Evolutionary conservation across 2,888 invertebrate genomes (phyloP).

Genomic region (Heliconius cydno): DNA sequence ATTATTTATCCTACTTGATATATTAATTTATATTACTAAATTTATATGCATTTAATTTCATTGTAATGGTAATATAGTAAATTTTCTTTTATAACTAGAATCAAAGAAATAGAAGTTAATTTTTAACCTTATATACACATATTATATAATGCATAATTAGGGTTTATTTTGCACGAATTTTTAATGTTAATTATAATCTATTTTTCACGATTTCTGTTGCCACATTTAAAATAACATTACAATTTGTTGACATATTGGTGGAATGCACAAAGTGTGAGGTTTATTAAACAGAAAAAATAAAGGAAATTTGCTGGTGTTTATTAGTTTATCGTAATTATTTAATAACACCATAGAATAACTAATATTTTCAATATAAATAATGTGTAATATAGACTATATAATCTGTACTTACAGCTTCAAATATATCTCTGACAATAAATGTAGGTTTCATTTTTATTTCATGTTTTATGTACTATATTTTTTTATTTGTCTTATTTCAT

Average conservation of each 20-base stretch:
- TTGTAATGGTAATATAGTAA: background rate
- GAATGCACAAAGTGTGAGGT: slow-evolving; percentile 17
- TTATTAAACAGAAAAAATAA: background rate
- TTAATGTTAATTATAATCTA: slow-evolving; percentile 25
- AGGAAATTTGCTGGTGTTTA: background rate
- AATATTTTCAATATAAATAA: background rate
- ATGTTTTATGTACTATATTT: slow-evolving; percentile 11
- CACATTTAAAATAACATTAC: background rate
- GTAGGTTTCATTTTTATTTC: slow-evolving; percentile 24
- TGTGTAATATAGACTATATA: background rate
- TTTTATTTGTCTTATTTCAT: background rate
- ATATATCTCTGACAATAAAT: slow-evolving; percentile 13
- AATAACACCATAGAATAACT: background rate
- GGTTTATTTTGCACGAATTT: slow-evolving; percentile 32
- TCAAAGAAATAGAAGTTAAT: background rate
- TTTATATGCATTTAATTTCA: slow-evolving; percentile 1
- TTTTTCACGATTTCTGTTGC: background rate
- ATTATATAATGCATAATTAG: slow-evolving; percentile 10
- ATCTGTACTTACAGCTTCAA: background rate
- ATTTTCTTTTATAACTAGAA: background rate
- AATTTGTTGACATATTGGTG: slow-evolving; percentile 3
- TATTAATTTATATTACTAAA: background rate
- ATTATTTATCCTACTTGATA: background rate
- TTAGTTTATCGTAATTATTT: background rate
- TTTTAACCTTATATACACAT: background rate